These are phyloP conservation scores for Ictalurus punctatus DNA, from an alignment of 2,113 vertebrate genomes.

Conservation along the genomic window DNA sequence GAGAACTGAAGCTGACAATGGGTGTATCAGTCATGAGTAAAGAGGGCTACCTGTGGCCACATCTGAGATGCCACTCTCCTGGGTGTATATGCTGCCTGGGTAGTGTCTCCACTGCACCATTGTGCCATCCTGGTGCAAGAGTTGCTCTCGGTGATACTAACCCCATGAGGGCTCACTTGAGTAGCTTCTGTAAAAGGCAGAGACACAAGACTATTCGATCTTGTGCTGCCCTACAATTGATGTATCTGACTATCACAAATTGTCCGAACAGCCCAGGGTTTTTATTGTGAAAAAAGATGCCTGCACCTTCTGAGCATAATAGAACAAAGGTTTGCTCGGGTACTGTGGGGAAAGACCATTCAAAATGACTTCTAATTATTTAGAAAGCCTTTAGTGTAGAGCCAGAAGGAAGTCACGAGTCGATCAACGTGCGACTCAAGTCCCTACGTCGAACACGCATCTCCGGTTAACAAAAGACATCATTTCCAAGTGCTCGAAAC, in stretches of 20 bases:
- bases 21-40: neutral
- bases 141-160: neutral
- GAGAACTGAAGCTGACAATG: neutral
- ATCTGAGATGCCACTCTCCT: neutral
- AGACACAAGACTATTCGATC: neutral
- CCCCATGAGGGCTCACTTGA: neutral
- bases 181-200: neutral
- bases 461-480: neutral
- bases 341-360: neutral
- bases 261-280: neutral
- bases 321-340: neutral
- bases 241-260: neutral
- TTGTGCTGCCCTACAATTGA: neutral
- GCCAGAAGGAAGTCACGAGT: neutral
- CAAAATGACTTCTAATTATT: neutral
- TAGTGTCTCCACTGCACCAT: neutral
- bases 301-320: neutral
- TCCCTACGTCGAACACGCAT: neutral
- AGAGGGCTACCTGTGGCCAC: neutral
- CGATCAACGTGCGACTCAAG: neutral
- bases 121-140: neutral
- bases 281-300: neutral
- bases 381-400: neutral
- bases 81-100: neutral
- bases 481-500: neutral